Evolutionary conservation across 2,888 invertebrate species (phyloP), one percentile per base, ranked within the genome.

Genomic region (Nebria brevicollis): DNA sequence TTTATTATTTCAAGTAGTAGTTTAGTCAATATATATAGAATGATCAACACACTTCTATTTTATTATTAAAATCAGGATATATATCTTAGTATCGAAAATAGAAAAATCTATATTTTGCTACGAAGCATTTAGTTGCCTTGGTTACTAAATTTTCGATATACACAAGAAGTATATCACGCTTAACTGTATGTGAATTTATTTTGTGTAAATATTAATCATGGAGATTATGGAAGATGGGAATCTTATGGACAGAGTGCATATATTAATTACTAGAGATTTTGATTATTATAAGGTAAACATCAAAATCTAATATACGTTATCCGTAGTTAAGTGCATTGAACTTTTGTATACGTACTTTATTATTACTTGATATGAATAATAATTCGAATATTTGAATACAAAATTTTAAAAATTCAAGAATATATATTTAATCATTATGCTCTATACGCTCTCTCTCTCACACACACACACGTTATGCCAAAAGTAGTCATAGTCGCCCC

Each of bases 211-310:
- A 54, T 82, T 82, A 68, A 84, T 54, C 83, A 96, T 95, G 96
- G 96, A 96, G 89, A 94, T 96, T 70, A 95, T 96, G 91, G 96
- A 96, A 92, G 96, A 96, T 92, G 96, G 96, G 20, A 96, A 96
- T 91, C 93, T 96, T 89, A 95, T 96, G 93, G 96, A 96, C 88
- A 92, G 95, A 84, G 95, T 96, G 84, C 93, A 94, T 83, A 95
- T 96, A 85, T 90, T 96, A 75, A 90, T 96, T 82, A 95, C 96
- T 89, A 90, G 96, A 82, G 96, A 96, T 89, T 91, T 95, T 89
- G 94, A 95, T 86, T 96, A 95, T 89, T 96, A 96, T 90, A 94
- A 94, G 92, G 95, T 95, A 88, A 86, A 85, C 83, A 77, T 77
- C 64, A 77, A n/a, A 66, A 77, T 75, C 42, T 77, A 20, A 82